phyloP scores from a whole-genome alignment of 2,113 vertebrate species.

The Tragelaphus strepsiceros region DNA sequence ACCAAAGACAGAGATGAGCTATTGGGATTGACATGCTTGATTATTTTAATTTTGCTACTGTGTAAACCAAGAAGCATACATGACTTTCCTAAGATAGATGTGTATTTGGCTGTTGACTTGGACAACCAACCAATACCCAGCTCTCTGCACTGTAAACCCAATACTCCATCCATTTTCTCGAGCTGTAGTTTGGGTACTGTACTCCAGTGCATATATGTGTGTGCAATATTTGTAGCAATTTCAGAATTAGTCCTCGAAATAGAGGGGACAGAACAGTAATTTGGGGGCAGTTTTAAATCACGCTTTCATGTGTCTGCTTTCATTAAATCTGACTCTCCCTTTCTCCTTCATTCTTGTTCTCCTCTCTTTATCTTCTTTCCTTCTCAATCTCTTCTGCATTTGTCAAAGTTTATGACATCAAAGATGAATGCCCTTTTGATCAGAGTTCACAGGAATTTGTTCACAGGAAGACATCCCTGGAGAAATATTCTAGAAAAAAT shows the following conservation, averaged over 20 bases:
- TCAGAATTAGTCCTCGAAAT: background rate
- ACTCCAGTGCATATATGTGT: fast-evolving
- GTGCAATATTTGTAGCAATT: background rate
- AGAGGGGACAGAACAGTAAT: background rate
- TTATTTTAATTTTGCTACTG: background rate
- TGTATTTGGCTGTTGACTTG: no score
- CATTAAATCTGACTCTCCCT: background rate
- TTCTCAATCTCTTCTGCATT: background rate
- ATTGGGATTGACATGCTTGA: background rate
- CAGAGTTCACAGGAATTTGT: background rate
- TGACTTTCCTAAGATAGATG: background rate
- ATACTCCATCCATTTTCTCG: background rate
- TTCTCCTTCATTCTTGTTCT: background rate
- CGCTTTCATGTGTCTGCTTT: background rate
- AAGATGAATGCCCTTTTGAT: background rate
- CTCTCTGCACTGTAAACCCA: background rate
- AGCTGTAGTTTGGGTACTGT: fast-evolving
- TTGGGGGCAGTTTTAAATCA: background rate
- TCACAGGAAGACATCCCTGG: background rate
- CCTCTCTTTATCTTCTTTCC: background rate
- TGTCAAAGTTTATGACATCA: background rate
- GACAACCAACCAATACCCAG: background rate
- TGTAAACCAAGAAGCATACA: background rate
- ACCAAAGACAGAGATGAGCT: background rate
- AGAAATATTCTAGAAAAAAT: background rate